Evolutionary conservation across 2,113 vertebrate species (phyloP).

Genomic region (Ibidorhyncha struthersii): DNA sequence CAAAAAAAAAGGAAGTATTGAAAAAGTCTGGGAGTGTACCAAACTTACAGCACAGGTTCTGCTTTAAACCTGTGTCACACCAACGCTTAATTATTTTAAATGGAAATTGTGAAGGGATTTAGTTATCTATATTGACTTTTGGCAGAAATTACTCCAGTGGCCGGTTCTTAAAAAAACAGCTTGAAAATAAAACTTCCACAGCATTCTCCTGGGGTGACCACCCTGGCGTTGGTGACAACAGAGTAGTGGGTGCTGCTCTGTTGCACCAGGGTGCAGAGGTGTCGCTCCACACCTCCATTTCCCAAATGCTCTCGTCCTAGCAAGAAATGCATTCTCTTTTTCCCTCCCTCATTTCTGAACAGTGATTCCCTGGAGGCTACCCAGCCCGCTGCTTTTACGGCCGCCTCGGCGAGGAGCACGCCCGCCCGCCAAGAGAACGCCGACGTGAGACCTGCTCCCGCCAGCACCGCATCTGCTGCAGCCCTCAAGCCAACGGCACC

Average conservation of each 20-base stretch:
- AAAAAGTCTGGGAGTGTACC: not conserved
- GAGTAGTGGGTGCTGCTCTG: not conserved
- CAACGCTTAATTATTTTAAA: not conserved
- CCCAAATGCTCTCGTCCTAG: not conserved
- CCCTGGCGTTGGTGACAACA: not conserved
- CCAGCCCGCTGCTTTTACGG: conserved; percentile 40
- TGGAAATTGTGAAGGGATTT: not conserved
- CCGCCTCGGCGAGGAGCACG: conserved; percentile 67
- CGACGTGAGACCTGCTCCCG: conserved; percentile 21
- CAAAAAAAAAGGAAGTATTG: not conserved
- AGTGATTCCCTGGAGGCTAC: conserved; percentile 77
- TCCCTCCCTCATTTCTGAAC: conserved; percentile 7
- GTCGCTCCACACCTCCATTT: not conserved
- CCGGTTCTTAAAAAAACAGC: not conserved
- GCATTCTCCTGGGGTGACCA: too few species aligned
- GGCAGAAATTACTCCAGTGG: not conserved
- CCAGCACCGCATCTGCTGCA: not conserved
- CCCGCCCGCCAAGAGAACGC: conserved; percentile 61
- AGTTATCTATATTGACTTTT: not conserved
- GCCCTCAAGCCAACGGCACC: conserved; percentile 51
- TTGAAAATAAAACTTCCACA: not conserved
- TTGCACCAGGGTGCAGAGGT: not conserved
- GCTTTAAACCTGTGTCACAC: not conserved
- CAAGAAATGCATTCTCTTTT: not conserved
- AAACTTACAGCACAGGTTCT: not conserved